Evolutionary conservation across 2,888 invertebrate genomes (phyloP).

Genomic region (Drosophila formosana): DNA sequence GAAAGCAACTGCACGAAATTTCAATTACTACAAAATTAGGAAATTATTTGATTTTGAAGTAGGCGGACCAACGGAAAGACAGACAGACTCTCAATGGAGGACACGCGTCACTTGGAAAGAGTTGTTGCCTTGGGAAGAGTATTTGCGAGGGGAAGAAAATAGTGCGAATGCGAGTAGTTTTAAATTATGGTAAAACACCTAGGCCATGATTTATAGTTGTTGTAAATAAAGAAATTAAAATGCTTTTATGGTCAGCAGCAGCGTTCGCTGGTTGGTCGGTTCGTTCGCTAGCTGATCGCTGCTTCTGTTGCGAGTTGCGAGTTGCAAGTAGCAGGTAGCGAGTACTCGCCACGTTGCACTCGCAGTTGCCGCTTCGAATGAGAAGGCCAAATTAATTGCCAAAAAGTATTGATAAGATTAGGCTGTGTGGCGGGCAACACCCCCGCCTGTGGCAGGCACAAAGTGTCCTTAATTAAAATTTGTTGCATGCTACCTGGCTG

Average conservation of each 20-base stretch:
- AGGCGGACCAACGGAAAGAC: not conserved
- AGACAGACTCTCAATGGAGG: not conserved
- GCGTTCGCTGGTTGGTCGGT: not conserved
- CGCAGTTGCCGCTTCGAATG: conserved; percentile 32
- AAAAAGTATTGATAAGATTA: conserved; percentile 76
- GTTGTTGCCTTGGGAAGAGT: not conserved
- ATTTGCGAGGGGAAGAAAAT: conserved; percentile 42
- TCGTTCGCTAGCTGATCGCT: conserved; percentile 7
- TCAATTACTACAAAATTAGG: too few relatives aligned
- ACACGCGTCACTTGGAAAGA: not conserved
- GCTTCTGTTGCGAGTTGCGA: conserved; percentile 49
- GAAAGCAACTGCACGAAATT: too few relatives aligned
- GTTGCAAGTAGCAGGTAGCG: not conserved
- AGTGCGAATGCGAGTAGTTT: conserved; percentile 67
- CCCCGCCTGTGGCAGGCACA: conserved; percentile 36
- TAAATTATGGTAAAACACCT: conserved; percentile 73
- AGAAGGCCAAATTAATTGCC: conserved; percentile 70
- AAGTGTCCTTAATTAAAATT: conserved; percentile 75
- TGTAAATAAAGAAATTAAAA: conserved; percentile 81
- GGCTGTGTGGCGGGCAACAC: conserved; percentile 37
- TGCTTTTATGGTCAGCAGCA: conserved; percentile 71
- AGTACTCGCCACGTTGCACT: not conserved
- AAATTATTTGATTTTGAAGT: too few relatives aligned
- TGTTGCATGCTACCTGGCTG: conserved; percentile 59
- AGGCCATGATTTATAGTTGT: conserved; percentile 74